Conservation (phyloP, 2,797 vertebrate species). For the Enteromius radiatus region DNA sequence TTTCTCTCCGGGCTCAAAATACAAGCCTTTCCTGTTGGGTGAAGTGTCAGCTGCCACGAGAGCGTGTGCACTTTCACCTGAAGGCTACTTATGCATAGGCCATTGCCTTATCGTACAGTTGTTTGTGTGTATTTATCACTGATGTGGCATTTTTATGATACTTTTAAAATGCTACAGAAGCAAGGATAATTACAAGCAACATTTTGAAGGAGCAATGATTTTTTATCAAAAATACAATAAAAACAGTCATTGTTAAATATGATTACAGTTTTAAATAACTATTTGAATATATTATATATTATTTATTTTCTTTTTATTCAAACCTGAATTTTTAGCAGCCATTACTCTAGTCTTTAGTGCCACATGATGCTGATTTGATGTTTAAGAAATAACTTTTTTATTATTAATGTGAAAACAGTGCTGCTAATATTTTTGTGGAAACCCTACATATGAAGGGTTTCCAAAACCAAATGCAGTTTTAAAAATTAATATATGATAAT, state of each 20-base stretch:
- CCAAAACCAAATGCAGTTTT: too few species aligned
- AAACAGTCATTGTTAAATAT: background rate
- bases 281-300: background rate
- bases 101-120: background rate
- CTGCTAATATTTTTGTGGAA: too few species aligned
- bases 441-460: too few species aligned
- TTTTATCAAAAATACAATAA: background rate
- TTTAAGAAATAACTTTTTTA: too few species aligned
- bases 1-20: conserved; percentile 23
- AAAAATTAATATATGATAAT: too few species aligned
- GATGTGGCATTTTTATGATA: background rate
- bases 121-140: conserved; percentile 1
- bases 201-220: background rate
- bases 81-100: background rate
- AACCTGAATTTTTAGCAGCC: background rate
- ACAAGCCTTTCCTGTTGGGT: conserved; percentile 25
- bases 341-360: too few species aligned
- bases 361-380: too few species aligned
- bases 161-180: background rate
- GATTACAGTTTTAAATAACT: background rate
- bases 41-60: background rate
- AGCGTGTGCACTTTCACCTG: conserved; percentile 20
- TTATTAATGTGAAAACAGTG: too few species aligned
- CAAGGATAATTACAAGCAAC: background rate
- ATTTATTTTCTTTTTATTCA: background rate